A percentile compares a stretch with the other conserved stretches of the same genome.
phyloP scores from a whole-genome alignment of 2,888 invertebrate species.

The Pyrrhosoma nymphula region DNA sequence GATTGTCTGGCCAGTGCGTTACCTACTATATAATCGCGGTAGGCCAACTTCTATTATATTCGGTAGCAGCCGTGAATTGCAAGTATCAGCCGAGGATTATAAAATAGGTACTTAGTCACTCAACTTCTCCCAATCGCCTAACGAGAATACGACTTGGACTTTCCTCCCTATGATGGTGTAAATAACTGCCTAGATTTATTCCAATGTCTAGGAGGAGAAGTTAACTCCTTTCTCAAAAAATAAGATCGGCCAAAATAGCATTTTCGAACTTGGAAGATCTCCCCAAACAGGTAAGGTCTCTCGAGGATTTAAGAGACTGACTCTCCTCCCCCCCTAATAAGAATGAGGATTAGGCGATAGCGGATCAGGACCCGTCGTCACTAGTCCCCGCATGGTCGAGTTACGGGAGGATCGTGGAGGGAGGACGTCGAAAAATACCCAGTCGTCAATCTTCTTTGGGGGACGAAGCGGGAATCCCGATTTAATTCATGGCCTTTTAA shows the following conservation, averaged over 20 bases:
- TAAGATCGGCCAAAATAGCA: constrained; percentile 44
- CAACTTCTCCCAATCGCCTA: too few relatives aligned
- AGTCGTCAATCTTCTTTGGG: constrained; percentile 53
- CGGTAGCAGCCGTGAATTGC: too few relatives aligned
- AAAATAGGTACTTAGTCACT: too few relatives aligned
- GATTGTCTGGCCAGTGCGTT: too few relatives aligned
- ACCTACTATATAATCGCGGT: too few relatives aligned
- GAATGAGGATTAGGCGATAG: background rate
- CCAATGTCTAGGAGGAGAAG: background rate
- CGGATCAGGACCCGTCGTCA: background rate
- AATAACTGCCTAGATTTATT: background rate
- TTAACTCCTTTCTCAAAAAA: background rate
- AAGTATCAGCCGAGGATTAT: too few relatives aligned
- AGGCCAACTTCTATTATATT: too few relatives aligned
- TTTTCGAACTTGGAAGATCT: background rate
- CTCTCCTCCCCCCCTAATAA: background rate
- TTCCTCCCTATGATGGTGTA: too few relatives aligned
- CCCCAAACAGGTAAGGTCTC: background rate
- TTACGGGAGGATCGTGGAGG: background rate
- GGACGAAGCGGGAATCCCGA: background rate
- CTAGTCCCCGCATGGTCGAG: background rate
- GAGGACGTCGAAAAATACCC: constrained; percentile 14
- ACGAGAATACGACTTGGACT: too few relatives aligned
- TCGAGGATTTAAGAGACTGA: background rate
- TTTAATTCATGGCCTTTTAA: constrained; percentile 55